Percentiles rank a stretch among this genome's conserved stretches.
Conservation (phyloP, 2,888 invertebrate species). For the Netelia virgata region DNA sequence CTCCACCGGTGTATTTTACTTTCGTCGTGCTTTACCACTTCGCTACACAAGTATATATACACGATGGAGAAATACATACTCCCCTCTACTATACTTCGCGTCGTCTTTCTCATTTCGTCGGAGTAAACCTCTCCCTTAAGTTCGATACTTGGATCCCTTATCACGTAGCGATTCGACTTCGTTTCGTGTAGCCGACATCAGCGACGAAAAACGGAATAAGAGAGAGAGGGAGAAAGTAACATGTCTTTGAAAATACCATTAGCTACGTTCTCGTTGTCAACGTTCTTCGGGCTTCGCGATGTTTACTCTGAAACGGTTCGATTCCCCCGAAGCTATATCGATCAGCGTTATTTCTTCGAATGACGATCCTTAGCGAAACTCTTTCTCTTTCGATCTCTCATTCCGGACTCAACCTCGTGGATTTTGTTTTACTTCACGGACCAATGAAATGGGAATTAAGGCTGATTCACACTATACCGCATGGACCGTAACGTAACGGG, state of each 20-base stretch:
- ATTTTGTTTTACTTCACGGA: background rate
- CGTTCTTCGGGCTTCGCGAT: conserved; percentile 8
- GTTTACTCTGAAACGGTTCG: conserved; percentile 52
- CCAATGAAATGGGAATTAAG: background rate
- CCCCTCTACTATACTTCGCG: background rate
- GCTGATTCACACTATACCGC: no score
- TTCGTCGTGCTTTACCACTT: conserved; percentile 17
- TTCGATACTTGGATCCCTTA: conserved; percentile 12
- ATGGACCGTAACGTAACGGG: no score
- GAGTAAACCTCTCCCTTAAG: background rate
- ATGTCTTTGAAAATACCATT: conserved; percentile 49
- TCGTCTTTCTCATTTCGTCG: conserved; percentile 25
- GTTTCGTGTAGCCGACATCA: conserved; percentile 1
- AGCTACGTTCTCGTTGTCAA: conserved; percentile 33
- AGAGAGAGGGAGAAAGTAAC: conserved; percentile 19
- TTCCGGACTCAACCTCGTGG: background rate
- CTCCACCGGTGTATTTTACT: background rate
- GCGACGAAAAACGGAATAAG: background rate
- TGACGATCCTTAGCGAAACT: conserved; percentile 25
- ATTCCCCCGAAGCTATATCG: conserved; percentile 52
- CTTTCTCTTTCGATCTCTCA: background rate
- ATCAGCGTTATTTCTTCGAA: conserved; percentile 51
- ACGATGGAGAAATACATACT: conserved; percentile 3
- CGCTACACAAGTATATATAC: conserved; percentile 42
- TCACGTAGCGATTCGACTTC: conserved; percentile 9